These are phyloP conservation scores for Enteromius argenteus DNA, from an alignment of 2,797 vertebrate species.

Conservation along the genomic window DNA sequence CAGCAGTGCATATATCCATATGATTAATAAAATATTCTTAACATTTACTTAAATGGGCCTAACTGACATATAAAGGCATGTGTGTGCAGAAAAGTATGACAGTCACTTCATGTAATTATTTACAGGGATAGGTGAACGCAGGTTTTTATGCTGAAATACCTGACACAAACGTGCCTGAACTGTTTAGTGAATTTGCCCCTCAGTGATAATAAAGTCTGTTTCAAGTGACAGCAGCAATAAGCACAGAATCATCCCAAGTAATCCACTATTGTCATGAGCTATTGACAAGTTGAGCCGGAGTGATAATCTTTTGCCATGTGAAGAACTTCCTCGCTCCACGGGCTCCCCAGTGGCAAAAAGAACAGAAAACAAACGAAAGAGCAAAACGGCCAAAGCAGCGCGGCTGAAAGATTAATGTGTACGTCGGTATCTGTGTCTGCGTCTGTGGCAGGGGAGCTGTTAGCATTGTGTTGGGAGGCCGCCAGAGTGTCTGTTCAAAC, in stretches of 20 bases:
- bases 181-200: slow-evolving; percentile 29
- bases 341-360: slow-evolving; percentile 54
- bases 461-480: slow-evolving; percentile 68
- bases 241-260: slow-evolving; percentile 36
- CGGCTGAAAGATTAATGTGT: slow-evolving; percentile 70
- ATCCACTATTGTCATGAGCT: slow-evolving; percentile 48
- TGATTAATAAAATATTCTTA: neutral
- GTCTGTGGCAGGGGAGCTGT: slow-evolving; percentile 71
- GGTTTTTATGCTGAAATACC: slow-evolving; percentile 1
- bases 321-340: slow-evolving; percentile 3
- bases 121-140: neutral
- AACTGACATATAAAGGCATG: neutral
- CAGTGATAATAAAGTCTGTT: slow-evolving; percentile 17
- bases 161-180: slow-evolving; percentile 8
- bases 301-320: slow-evolving; percentile 45
- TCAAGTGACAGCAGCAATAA: slow-evolving; percentile 27
- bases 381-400: slow-evolving; percentile 58
- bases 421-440: slow-evolving; percentile 56
- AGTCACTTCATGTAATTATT: neutral
- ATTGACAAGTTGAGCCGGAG: slow-evolving; percentile 31
- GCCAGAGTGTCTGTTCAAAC: slow-evolving; percentile 70
- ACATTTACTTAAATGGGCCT: too few relatives aligned
- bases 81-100: neutral
- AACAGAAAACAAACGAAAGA: slow-evolving; percentile 61
- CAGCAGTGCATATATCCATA: neutral